phyloP scores from a whole-genome alignment of 2,888 invertebrate species.

The Ariolimax columbianus region DNA sequence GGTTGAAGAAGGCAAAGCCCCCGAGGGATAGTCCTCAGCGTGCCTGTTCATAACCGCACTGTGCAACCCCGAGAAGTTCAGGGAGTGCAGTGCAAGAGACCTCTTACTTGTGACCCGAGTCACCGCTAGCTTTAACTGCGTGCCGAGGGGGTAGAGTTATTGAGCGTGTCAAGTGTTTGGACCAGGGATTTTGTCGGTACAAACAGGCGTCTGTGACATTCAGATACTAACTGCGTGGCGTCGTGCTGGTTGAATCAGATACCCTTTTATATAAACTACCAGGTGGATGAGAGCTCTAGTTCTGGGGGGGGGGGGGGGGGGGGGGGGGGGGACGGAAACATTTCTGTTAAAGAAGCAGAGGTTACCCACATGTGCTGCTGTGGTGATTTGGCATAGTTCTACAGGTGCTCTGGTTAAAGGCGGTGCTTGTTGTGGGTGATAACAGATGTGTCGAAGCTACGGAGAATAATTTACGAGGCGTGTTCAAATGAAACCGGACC shows the following conservation, averaged over 20 bases:
- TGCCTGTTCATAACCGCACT: conserved; percentile 3
- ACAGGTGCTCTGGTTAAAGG: neutral
- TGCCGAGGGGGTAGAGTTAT: neutral
- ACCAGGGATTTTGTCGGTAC: neutral
- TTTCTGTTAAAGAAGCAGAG: neutral
- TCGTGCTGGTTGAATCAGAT: neutral
- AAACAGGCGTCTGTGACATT: neutral
- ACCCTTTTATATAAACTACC: neutral
- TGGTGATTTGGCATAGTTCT: neutral
- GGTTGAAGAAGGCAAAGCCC: neutral
- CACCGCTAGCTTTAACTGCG: neutral
- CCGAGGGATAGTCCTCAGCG: neutral
- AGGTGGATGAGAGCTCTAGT: neutral
- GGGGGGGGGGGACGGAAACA: neutral
- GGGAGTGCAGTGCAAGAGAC: neutral
- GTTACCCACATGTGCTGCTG: neutral
- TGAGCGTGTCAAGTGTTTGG: conserved; percentile 11
- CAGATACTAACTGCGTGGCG: neutral
- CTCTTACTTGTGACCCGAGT: neutral
- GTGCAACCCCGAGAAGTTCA: conserved; percentile 12
- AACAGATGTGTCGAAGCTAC: neutral
- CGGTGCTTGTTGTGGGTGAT: neutral
- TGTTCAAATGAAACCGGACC: too few relatives aligned
- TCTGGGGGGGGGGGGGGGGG: too few relatives aligned
- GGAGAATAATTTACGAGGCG: too few relatives aligned